A percentile compares a stretch with the other conserved stretches of the same genome.
Conservation (phyloP, 2,888 invertebrate genomes). For the Trissonchulus sp. region DNA sequence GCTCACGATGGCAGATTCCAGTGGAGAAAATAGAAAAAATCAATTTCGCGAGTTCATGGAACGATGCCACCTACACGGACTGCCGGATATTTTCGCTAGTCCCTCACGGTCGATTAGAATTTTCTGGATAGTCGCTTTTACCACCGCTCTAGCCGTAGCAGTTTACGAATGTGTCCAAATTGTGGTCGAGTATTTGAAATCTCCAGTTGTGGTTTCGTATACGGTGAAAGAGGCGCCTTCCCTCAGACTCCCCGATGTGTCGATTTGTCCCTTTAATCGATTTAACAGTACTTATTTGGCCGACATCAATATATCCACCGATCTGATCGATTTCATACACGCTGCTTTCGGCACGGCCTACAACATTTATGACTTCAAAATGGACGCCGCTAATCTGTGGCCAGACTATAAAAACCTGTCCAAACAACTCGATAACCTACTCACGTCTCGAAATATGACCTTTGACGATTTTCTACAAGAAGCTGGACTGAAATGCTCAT, state of each 20-base stretch:
- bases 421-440: background rate
- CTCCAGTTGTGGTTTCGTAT: background rate
- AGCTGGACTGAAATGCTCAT: background rate
- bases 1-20: too few species aligned
- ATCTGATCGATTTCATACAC: background rate
- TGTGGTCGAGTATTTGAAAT: background rate
- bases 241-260: background rate
- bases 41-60: background rate
- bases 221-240: background rate
- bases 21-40: too few species aligned
- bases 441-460: background rate
- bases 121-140: background rate
- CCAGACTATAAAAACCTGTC: background rate
- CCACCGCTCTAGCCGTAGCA: background rate
- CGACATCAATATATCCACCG: background rate
- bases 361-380: background rate
- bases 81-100: background rate
- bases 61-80: constrained; percentile 6
- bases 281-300: background rate
- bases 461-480: background rate
- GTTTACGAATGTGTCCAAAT: background rate
- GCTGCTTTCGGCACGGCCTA: background rate
- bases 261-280: background rate
- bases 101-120: background rate
- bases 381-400: background rate